Percentiles rank a stretch among this genome's conserved stretches.
Evolutionary conservation across 2,888 invertebrate genomes (phyloP).

Genomic region (Tipula helvola): DNA sequence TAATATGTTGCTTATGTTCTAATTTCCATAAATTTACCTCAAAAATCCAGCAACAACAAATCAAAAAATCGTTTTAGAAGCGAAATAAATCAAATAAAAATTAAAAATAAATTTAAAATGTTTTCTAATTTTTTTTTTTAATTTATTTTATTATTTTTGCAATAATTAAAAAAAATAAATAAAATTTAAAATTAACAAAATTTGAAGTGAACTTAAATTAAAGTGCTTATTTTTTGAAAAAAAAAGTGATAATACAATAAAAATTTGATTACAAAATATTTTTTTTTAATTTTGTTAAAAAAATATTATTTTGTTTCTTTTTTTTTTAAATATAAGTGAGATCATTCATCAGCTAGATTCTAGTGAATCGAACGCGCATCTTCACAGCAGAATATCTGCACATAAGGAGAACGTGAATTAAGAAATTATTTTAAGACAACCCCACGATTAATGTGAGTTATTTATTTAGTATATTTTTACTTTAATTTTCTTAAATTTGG

Average conservation of each 20-base stretch:
- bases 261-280: background rate
- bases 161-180: background rate
- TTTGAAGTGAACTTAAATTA: background rate
- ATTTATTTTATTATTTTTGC: background rate
- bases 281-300: background rate
- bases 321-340: background rate
- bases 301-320: background rate
- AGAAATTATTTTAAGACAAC: background rate
- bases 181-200: background rate
- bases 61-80: background rate
- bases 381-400: background rate
- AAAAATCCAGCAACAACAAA: background rate
- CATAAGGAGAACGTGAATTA: background rate
- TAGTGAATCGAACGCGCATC: background rate
- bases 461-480: background rate
- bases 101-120: background rate
- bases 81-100: background rate
- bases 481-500: background rate
- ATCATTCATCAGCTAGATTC: background rate
- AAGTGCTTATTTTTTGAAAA: background rate
- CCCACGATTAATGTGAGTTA: background rate
- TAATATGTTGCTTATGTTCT: background rate
- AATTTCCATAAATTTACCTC: background rate
- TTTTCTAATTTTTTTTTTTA: background rate
- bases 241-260: background rate